Conservation (phyloP, 2,113 vertebrate genomes). For the Hemiprocne comata region DNA sequence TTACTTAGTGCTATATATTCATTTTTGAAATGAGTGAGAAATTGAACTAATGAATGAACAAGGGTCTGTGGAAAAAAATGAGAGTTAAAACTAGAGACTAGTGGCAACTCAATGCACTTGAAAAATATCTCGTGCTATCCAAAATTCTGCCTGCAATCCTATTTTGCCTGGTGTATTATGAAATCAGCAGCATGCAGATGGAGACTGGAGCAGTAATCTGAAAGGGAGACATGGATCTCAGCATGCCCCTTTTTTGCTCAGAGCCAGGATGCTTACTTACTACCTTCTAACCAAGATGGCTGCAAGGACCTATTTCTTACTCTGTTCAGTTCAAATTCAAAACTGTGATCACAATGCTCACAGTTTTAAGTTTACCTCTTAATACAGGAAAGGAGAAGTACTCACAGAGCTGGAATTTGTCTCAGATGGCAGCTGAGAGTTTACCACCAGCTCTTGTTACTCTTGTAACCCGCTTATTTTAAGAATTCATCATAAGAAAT, state of each 20-base stretch:
- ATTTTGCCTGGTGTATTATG: neutral
- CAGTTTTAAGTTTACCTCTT: neutral
- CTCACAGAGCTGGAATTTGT: neutral
- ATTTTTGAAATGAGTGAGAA: neutral
- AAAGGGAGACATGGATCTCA: neutral
- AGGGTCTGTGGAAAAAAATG: neutral
- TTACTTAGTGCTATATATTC: neutral
- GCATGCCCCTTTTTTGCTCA: neutral
- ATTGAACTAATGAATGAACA: neutral
- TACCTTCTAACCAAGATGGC: neutral
- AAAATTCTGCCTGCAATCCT: neutral
- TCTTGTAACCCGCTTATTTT: neutral
- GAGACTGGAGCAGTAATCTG: neutral
- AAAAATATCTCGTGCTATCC: neutral
- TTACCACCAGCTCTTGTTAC: neutral
- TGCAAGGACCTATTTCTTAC: neutral
- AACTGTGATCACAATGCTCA: neutral
- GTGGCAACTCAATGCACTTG: neutral
- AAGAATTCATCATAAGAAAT: neutral
- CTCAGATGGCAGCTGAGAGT: conserved; percentile 2
- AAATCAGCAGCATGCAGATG: neutral
- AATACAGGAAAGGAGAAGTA: neutral
- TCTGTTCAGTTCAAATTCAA: neutral
- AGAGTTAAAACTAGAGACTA: neutral
- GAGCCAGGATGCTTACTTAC: neutral